Evolutionary conservation across 2,113 vertebrate genomes (phyloP).

Genomic region (Toxostoma redivivum): DNA sequence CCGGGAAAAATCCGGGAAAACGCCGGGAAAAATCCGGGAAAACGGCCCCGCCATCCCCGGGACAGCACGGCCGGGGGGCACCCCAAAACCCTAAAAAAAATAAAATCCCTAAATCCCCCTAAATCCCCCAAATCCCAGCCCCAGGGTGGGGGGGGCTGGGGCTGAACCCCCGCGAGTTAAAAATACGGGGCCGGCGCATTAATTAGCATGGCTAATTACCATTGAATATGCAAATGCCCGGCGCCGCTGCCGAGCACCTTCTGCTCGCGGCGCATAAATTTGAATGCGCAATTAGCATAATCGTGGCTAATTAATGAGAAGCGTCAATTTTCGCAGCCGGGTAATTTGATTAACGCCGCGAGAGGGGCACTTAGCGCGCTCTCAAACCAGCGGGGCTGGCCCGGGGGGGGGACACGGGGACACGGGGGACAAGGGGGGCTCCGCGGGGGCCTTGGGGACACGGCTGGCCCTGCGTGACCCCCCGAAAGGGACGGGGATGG

Average conservation of each 20-base stretch:
- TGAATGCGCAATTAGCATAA: slow-evolving; percentile 97
- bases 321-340: not conserved
- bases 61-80: not conserved
- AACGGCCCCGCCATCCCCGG: not conserved
- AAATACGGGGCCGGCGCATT: slow-evolving; percentile 94
- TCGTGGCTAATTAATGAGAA: slow-evolving; percentile 51
- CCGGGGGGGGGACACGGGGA: not conserved
- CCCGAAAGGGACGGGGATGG: not conserved
- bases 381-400: not conserved
- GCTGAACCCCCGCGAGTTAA: slow-evolving; percentile 78
- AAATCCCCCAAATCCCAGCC: not conserved
- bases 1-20: not conserved
- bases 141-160: not conserved
- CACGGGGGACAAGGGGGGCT: not conserved
- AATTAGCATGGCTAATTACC: slow-evolving; percentile 95
- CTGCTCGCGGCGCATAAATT: slow-evolving; percentile 94
- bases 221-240: slow-evolving; percentile 98
- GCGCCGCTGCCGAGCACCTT: slow-evolving; percentile 96
- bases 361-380: not conserved
- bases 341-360: not conserved
- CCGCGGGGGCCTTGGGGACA: no score
- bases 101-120: no score
- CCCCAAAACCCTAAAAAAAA: no score
- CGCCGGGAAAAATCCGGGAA: not conserved
- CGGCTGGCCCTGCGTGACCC: not conserved